phyloP scores from a whole-genome alignment of 2,113 vertebrate genomes.

The Dipodomys spectabilis region DNA sequence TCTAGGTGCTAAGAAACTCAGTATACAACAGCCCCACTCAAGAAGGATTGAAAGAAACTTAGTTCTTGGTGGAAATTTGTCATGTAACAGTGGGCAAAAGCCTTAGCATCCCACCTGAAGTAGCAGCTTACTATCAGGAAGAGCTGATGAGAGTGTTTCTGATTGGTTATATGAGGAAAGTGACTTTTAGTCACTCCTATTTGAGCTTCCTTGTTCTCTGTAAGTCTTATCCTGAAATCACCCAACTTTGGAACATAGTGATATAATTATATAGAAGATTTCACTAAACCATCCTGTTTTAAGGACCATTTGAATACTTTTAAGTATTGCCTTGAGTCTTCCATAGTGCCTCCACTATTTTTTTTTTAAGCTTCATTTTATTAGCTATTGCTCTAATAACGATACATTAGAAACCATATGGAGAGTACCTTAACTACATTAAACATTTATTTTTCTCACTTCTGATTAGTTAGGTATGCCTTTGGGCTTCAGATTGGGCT shows the following conservation, averaged over 20 bases:
- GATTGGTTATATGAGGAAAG: background rate
- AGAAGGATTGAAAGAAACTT: background rate
- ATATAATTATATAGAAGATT: background rate
- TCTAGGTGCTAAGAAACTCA: background rate
- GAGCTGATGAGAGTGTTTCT: background rate
- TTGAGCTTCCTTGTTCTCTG: slow-evolving; percentile 12
- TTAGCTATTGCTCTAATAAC: background rate
- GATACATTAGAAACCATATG: background rate
- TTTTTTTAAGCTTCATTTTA: background rate
- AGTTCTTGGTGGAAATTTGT: background rate
- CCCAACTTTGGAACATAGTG: background rate
- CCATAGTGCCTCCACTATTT: background rate
- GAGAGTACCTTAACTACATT: background rate
- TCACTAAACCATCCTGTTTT: slow-evolving; percentile 30
- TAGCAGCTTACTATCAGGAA: background rate
- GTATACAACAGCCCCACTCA: background rate
- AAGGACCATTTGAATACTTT: background rate
- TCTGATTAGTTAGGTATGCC: background rate
- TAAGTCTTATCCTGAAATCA: background rate
- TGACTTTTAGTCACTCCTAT: background rate
- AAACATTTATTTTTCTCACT: slow-evolving; percentile 9
- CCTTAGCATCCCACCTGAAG: background rate
- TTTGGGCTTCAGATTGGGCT: background rate
- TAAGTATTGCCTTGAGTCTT: slow-evolving; percentile 23
- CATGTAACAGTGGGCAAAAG: background rate